phyloP scores from a whole-genome alignment of 1,140 invertebrate species.

The Delia radicum region DNA sequence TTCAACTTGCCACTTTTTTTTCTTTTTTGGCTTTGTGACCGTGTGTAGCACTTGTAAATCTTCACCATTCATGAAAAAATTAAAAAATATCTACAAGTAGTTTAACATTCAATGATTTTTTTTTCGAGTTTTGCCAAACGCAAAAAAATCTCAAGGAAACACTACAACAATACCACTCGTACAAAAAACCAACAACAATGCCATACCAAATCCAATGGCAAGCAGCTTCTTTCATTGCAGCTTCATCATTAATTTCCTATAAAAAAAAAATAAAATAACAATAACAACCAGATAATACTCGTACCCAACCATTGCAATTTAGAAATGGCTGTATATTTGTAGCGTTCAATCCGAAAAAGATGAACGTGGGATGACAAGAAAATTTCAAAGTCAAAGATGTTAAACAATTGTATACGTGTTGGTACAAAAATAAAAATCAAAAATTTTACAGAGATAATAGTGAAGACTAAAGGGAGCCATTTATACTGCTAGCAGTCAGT shows the following conservation, averaged over 20 bases:
- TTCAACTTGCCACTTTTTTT: not conserved
- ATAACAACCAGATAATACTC: too few species aligned
- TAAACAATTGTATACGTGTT: too few species aligned
- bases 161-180: not conserved
- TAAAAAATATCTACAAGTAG: too few species aligned
- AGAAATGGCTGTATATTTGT: too few species aligned
- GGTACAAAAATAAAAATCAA: too few species aligned
- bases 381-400: too few species aligned
- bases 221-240: not conserved
- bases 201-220: conserved; percentile 9
- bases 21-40: not conserved
- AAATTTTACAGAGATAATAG: too few species aligned
- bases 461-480: too few species aligned
- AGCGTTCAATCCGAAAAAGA: not conserved
- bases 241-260: conserved; percentile 15
- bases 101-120: not conserved
- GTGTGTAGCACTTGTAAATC: not conserved
- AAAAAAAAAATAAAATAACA: too few species aligned
- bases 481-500: too few species aligned
- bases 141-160: conserved; percentile 14
- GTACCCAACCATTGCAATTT: too few species aligned
- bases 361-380: too few species aligned
- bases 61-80: not conserved
- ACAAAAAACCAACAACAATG: not conserved
- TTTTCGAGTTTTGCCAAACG: not conserved